Base-by-base conservation (phyloP, 2,888 invertebrate species). In the Meganola albula region DNA sequence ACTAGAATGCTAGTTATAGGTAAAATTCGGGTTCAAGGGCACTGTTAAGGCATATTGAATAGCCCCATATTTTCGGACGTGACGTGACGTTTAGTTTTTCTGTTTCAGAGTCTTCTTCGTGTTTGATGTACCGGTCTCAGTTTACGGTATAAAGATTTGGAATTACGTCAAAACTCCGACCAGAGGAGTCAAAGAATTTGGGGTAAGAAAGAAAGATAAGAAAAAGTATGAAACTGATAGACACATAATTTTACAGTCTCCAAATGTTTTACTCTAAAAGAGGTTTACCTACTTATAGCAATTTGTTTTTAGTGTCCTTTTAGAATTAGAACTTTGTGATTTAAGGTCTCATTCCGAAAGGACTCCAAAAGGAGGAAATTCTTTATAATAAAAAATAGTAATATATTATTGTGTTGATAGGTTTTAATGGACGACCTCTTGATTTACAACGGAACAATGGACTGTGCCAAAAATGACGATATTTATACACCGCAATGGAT, bases 111-210 rank as follows among this genome's bases (percentile, higher is more conserved):
- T 95, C 34, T 95, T 92, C 71, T 88, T 95, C 44, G 92, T 94
- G 27, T 93, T 95, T 72, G 93, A 95, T 64, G 71, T 87, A 26
- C 93, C 93, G 1, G 88, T 92, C 1, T 89, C 89, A 9, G 87
- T 95, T 7, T 92, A 92, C 8, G 90, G 90, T 59, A 89, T 95
- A 37, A 91, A 92, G 63, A 76, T 95, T 44, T 95, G 93, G 93
- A 95, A 95, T 76, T 95, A 95, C 64, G 90, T 90, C 14, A 95
- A 95, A 76, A 93, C 92, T 0, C 89, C 92, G 0, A 80, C 76
- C 3, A 85, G 95, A 58, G 94, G 94, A 5, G 92, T 94, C 12
- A 93, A 93, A 66, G 94, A 95, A 74, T 92, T 94, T 73, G 93
- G 91, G 44, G 94, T 94, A 74, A 88, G 88, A 83, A n/a, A n/a